A percentile compares a stretch with the other conserved stretches of the same genome.
These are phyloP conservation scores for Ariolimax columbianus DNA, from an alignment of 2,888 invertebrate genomes.

Conservation along the genomic window DNA sequence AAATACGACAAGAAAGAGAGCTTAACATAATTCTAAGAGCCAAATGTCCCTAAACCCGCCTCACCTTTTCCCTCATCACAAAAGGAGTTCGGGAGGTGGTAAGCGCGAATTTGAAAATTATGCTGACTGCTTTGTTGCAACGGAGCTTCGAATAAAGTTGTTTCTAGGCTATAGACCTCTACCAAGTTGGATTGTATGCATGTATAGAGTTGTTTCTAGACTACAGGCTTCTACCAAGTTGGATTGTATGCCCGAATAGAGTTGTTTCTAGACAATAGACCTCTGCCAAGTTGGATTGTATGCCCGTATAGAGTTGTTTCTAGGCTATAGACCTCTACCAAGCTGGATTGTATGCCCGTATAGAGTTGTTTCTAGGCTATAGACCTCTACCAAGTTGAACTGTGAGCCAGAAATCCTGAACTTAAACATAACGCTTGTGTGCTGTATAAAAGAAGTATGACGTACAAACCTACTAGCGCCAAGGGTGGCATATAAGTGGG, in stretches of 20 bases:
- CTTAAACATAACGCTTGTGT: background rate
- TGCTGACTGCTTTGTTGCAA: background rate
- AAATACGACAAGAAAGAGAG: background rate
- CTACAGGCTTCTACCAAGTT: background rate
- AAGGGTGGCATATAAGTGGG: no score
- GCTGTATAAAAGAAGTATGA: background rate
- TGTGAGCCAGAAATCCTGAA: background rate
- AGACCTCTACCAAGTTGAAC: background rate
- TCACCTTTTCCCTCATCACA: background rate
- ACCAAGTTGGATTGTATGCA: no score
- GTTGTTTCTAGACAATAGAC: no score
- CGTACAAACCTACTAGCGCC: background rate
- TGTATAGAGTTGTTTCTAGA: no score
- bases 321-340: no score
- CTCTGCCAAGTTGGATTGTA: no score
- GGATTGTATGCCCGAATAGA: no score
- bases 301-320: no score
- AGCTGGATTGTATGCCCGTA: no score
- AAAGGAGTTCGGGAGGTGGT: constrained; percentile 6
- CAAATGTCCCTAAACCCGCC: background rate
- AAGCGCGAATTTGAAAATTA: background rate
- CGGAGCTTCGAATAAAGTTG: background rate
- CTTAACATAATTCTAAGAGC: background rate
- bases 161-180: background rate
- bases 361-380: background rate